Evolutionary conservation across 1,140 invertebrate species (phyloP).

Genomic region (Philotrypesis tridentata): DNA sequence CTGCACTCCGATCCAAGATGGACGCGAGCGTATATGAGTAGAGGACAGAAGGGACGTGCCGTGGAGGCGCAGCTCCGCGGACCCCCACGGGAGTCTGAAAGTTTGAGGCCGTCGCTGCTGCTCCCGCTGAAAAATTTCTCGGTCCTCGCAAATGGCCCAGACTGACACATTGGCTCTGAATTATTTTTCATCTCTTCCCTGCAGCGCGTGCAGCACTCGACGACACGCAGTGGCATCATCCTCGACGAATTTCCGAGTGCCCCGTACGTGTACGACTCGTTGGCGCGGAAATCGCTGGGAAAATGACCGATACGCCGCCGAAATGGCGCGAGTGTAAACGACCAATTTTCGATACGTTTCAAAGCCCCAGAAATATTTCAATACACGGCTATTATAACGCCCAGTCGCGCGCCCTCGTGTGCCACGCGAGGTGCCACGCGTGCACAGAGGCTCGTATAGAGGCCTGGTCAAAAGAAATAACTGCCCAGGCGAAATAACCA

Average conservation of each 20-base stretch:
- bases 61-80: too few species aligned
- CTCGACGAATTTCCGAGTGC: not conserved
- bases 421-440: too few species aligned
- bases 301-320: not conserved
- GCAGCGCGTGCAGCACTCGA: too few species aligned
- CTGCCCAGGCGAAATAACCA: constrained; percentile 5
- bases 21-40: constrained; percentile 4
- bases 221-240: not conserved
- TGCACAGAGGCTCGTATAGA: not conserved
- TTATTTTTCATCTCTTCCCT: constrained; percentile 35
- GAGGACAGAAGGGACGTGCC: not conserved
- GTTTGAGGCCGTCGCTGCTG: constrained; percentile 22
- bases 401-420: too few species aligned
- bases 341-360: constrained; percentile 3
- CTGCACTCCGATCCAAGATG: constrained; percentile 26
- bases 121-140: constrained; percentile 27
- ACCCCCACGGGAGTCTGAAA: constrained; percentile 28
- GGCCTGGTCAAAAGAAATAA: not conserved
- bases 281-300: too few species aligned
- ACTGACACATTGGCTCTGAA: not conserved
- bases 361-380: constrained; percentile 14
- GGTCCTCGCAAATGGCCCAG: not conserved
- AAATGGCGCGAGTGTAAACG: not conserved
- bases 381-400: too few species aligned
- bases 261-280: too few species aligned